These are phyloP conservation scores for Callyntrura guangdongensis DNA, from an alignment of 2,888 invertebrate species.

Conservation along the genomic window DNA sequence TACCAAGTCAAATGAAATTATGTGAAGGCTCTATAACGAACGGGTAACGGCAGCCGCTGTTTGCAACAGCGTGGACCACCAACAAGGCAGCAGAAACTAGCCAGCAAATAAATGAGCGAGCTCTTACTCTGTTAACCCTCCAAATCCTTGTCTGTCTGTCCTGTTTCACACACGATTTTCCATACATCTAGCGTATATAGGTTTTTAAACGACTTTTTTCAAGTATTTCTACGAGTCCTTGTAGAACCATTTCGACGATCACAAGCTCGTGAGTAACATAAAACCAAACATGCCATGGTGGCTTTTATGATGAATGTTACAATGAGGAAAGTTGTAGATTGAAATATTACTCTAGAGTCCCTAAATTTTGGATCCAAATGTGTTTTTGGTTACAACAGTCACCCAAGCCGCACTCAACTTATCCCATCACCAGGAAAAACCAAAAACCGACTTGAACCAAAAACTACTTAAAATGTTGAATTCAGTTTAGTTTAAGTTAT, in stretches of 20 bases:
- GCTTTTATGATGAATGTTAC: conserved; percentile 72
- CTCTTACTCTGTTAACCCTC: conserved; percentile 22
- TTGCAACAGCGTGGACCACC: not conserved
- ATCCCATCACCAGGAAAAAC: conserved; percentile 7
- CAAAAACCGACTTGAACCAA: conserved; percentile 30
- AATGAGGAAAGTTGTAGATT: conserved; percentile 28
- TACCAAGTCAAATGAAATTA: no score
- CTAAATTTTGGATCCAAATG: not conserved
- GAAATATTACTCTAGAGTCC: not conserved
- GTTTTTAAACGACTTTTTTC: no score
- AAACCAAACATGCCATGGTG: conserved; percentile 64
- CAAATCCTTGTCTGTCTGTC: conserved; percentile 23
- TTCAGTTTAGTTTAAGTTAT: conserved; percentile 6
- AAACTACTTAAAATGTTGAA: not conserved
- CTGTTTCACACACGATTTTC: not conserved
- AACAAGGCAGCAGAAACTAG: not conserved
- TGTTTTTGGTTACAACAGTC: not conserved
- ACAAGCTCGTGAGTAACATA: not conserved
- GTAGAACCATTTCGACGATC: not conserved
- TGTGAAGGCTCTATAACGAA: no score
- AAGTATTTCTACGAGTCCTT: no score
- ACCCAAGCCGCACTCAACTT: conserved; percentile 21
- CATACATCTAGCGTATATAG: not conserved
- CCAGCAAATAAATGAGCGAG: conserved; percentile 24
- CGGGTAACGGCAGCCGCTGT: not conserved